Evolutionary conservation across 2,888 invertebrate genomes (phyloP), one percentile per base, ranked within the genome.

Genomic region (Encarsia formosa): DNA sequence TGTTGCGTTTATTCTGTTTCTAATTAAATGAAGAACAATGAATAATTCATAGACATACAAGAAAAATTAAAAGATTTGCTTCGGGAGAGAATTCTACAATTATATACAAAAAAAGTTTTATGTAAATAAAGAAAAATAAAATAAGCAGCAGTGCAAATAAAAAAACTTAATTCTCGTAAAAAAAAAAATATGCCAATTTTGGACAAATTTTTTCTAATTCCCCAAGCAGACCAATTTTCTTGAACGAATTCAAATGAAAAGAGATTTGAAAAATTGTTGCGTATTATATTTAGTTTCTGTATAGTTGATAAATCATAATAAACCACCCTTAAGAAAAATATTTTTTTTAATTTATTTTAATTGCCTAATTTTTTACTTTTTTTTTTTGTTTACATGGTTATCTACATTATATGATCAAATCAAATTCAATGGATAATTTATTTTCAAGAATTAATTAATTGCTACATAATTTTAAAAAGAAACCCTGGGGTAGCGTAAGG

Each of bases 241-340:
- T 54, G 49, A 45, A 52, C 37, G 41, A 52, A 42, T 52, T 49
- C 47, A n/a, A 52, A 54, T 57, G 49, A 52, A 38, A 47, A 54
- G 52, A 57, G 42, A 64, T 64, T 65, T 60, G 63, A 65, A 65
- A 65, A 64, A 62, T 69, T 67, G 65, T 67, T 69, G 67, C 61
- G 61, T 68, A 68, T 63, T 60, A 49, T 47, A 54, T 62, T 63
- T 67, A 69, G 64, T 68, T 69, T 68, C 64, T 70, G 69, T 70
- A 69, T 68, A 57, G 54, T 57, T 57, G 42, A 52, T 63, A 68
- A 62, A 65, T 65, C 64, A 63, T 63, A 67, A 68, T 69, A 70
- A 57, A 57, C 48, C 41, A 54, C 46, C 51, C 57, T 54, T 57
- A 41, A 57, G 43, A 51, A n/a, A 57, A 53, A 51, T 16, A 35